Base-by-base conservation (phyloP, 2,113 vertebrate species). In the Epinephelus cyanopodus region DNA sequence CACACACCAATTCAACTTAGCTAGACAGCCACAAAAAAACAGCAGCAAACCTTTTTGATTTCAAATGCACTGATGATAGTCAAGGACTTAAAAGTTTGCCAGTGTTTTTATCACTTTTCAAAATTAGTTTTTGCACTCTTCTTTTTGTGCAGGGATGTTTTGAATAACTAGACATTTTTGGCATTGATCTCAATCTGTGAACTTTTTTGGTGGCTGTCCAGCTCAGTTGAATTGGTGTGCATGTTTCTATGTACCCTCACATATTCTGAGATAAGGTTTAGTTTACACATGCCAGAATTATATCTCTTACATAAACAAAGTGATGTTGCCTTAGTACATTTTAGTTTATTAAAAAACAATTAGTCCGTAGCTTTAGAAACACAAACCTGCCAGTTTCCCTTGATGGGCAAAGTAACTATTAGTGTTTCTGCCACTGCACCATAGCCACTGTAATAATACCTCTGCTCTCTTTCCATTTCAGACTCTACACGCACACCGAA, bases 331-430 rank as follows among this genome's bases (percentile, higher is more conserved):
- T 80, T 37, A 42, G 77, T 75, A 81, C 75, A 77, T 79, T 91
- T 91, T 39, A 56, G 83, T 91, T 90, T 90, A 86, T 83, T 88
- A 84, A 66, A 84, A 66, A 58, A 52, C 81, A 82, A 85, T 89
- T 81, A 81, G 83, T 73, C 68, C 75, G 77, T 54, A 74, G 71
- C 77, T 56, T 45, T 42, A 63, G 79, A 88, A 89, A 90, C 85
- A 90, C 66, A 89, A 48, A 74, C 39, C 66, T 87, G 69, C 19
- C 1, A 0, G 62, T 85, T 82, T 77, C 84, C 42, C 67, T 63
- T 73, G 57, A 65, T 39, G 61, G 6, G 68, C 71, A 90, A 81
- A 79, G 60, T 74, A 76, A 86, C 80, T 79, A 76, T 83, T 90
- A 45, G 74, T 76, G 71, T 83, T 83, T 85, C 70, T 81, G 72